Percentiles rank a stretch among this genome's conserved stretches.
Conservation (phyloP, 2,888 invertebrate species). For the Phengaris arion region DNA sequence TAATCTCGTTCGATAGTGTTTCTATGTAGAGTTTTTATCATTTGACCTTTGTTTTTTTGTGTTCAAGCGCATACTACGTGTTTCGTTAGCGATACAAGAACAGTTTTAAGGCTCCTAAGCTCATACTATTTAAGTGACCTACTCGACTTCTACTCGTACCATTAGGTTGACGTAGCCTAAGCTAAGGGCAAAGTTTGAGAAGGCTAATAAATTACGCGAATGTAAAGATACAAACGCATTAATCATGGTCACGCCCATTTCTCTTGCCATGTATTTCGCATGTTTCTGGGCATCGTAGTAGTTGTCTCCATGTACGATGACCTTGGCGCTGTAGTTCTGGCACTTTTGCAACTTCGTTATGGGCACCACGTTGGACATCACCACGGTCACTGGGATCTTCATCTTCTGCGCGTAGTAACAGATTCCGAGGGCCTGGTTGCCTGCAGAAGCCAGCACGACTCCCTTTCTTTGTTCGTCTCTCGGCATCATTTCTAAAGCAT, state of each 20-base stretch:
- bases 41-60: conserved; percentile 8
- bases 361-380: conserved; percentile 84
- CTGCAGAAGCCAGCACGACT: conserved; percentile 84
- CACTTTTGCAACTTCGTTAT: conserved; percentile 84
- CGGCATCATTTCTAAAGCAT: conserved; percentile 79
- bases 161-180: too few relatives aligned
- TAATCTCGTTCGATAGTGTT: background rate
- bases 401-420: conserved; percentile 82
- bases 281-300: conserved; percentile 80
- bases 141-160: too few relatives aligned
- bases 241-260: conserved; percentile 81
- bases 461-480: conserved; percentile 80
- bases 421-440: conserved; percentile 85
- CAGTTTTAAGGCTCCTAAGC: background rate
- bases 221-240: conserved; percentile 74
- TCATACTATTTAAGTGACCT: too few relatives aligned
- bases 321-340: conserved; percentile 81
- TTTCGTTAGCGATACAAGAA: background rate
- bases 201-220: conserved; percentile 4
- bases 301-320: conserved; percentile 81
- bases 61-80: background rate
- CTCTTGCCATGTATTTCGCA: conserved; percentile 80
- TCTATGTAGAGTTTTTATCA: background rate
- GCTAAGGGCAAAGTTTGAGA: background rate
- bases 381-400: conserved; percentile 81